Conservation (phyloP, 2,113 vertebrate species). For the Ifrita kowaldi region DNA sequence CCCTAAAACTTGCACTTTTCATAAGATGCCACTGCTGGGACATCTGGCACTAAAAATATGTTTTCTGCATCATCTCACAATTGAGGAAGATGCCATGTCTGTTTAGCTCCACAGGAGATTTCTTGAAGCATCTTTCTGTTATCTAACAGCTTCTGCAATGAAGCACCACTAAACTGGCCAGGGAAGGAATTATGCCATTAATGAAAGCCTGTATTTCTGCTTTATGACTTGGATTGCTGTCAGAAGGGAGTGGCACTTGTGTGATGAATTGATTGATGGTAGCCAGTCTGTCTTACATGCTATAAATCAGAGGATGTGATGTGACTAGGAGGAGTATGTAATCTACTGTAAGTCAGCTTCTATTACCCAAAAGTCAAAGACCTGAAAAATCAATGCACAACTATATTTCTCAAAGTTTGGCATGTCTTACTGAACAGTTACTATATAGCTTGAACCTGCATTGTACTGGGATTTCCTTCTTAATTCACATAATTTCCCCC, state of each 20-base stretch:
- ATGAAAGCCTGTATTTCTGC: neutral
- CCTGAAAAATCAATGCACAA: neutral
- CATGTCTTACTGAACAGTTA: neutral
- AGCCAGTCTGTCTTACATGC: neutral
- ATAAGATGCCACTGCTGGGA: neutral
- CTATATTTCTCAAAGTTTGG: neutral
- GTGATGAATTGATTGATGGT: constrained; percentile 28
- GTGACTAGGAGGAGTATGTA: constrained; percentile 9
- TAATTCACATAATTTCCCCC: neutral
- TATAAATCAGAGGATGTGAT: neutral
- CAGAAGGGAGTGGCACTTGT: neutral
- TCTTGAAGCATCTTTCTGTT: neutral
- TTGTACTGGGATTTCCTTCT: neutral
- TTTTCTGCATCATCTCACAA: constrained; percentile 40
- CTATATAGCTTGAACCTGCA: neutral
- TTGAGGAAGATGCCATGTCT: neutral
- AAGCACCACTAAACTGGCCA: neutral
- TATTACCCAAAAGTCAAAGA: neutral
- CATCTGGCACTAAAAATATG: constrained; percentile 47
- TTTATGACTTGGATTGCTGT: constrained; percentile 10
- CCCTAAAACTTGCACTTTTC: constrained; percentile 31
- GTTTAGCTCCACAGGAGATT: neutral
- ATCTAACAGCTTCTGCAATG: neutral
- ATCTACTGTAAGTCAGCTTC: constrained; percentile 21
- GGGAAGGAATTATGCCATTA: neutral